Percentiles rank a stretch among this genome's conserved stretches.
Evolutionary conservation across 1,140 invertebrate genomes (phyloP).

Genomic region (Mylabris phalerata): DNA sequence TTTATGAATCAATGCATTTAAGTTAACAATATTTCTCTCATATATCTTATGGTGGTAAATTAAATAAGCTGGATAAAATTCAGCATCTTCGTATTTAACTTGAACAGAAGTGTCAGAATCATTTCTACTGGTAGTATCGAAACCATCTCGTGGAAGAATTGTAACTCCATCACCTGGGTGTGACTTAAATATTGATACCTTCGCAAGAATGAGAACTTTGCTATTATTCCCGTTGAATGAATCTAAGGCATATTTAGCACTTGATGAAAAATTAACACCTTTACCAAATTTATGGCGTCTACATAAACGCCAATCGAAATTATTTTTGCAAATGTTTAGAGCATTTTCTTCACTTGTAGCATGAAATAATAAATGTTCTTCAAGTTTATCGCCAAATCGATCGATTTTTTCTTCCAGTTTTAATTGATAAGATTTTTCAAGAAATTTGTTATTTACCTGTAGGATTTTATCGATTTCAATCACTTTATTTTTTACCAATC

Average conservation of each 20-base stretch:
- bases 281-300: constrained; percentile 3
- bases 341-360: background rate
- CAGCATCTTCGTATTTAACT: constrained; percentile 8
- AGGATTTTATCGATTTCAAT: no score
- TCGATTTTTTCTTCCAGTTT: background rate
- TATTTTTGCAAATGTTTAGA: constrained; percentile 1
- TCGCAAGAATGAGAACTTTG: constrained; percentile 4
- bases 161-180: background rate
- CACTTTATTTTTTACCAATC: no score
- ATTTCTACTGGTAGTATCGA: constrained; percentile 2
- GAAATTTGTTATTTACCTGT: background rate
- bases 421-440: constrained; percentile 2
- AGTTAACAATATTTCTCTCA: no score
- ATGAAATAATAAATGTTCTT: constrained; percentile 2
- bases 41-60: background rate
- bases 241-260: constrained; percentile 4
- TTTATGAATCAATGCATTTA: no score
- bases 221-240: background rate
- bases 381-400: background rate
- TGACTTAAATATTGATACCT: constrained; percentile 1
- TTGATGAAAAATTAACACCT: constrained; percentile 3
- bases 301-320: constrained; percentile 6
- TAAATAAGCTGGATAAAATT: constrained; percentile 6
- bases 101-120: background rate
- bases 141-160: background rate